phyloP scores from a whole-genome alignment of 2,113 vertebrate genomes.

The Gobiocypris rarus region DNA sequence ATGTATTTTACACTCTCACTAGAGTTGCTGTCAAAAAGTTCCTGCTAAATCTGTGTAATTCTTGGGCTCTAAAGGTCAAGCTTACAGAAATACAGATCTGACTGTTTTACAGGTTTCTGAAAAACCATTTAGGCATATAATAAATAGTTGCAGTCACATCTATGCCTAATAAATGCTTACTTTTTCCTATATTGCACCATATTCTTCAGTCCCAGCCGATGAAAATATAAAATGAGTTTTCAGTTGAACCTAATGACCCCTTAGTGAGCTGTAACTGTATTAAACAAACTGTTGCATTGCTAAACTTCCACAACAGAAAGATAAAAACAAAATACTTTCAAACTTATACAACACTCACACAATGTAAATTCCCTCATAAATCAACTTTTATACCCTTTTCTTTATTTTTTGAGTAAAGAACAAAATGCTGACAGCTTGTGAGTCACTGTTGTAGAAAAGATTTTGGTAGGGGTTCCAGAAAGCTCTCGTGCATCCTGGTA shows the following conservation, averaged over 20 bases:
- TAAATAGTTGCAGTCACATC: background rate
- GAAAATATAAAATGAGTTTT: background rate
- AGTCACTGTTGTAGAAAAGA: background rate
- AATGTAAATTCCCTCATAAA: background rate
- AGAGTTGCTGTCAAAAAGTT: background rate
- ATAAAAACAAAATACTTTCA: background rate
- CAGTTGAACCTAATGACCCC: background rate
- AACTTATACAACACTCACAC: background rate
- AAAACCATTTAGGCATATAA: background rate
- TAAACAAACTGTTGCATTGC: background rate
- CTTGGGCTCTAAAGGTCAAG: background rate
- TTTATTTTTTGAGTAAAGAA: background rate
- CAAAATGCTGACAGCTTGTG: slow-evolving; percentile 13
- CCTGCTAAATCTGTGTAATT: background rate
- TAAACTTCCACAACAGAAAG: background rate
- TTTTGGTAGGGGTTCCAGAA: background rate
- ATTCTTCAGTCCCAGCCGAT: background rate
- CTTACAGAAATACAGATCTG: background rate
- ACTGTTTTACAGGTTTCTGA: background rate
- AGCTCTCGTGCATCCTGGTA: background rate
- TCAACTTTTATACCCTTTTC: background rate
- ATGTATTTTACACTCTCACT: background rate
- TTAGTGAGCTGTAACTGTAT: background rate
- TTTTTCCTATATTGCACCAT: background rate
- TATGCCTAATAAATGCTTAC: background rate